Evolutionary conservation across 2,113 vertebrate genomes (phyloP).

Genomic region (Meriones unguiculatus): DNA sequence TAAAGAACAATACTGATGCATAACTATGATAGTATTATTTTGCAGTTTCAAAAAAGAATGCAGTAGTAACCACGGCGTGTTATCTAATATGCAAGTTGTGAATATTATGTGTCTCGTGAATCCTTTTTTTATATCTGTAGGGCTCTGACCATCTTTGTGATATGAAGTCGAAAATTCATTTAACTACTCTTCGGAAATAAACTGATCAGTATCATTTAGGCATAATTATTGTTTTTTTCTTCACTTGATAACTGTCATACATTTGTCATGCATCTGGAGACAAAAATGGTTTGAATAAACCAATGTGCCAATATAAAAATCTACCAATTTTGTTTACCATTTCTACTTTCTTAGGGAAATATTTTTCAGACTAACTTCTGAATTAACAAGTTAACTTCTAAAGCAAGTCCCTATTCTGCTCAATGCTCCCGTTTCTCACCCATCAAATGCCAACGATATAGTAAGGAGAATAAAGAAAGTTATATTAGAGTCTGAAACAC

Average conservation of each 20-base stretch:
- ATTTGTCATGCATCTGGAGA: background rate
- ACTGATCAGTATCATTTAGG: background rate
- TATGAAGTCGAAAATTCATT: constrained; percentile 26
- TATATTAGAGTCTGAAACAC: constrained; percentile 38
- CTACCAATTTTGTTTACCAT: constrained; percentile 2
- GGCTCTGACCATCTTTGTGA: background rate
- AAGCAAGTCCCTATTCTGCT: background rate
- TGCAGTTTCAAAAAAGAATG: background rate
- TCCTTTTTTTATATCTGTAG: background rate
- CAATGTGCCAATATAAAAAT: background rate
- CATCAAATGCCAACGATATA: background rate
- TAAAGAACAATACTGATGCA: background rate
- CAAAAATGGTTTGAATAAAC: constrained; percentile 13
- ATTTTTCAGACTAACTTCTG: constrained; percentile 17
- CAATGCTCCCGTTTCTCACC: background rate
- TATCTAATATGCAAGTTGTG: background rate
- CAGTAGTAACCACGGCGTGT: background rate
- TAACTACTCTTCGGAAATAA: background rate
- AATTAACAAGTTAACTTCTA: background rate
- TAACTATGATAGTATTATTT: background rate
- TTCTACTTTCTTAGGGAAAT: constrained; percentile 9
- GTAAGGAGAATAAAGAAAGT: background rate
- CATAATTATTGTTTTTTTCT: constrained; percentile 21
- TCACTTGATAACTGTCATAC: background rate
- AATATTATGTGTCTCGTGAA: background rate